phyloP scores from a whole-genome alignment of 2,113 vertebrate genomes.

The Megaceryle maxima region DNA sequence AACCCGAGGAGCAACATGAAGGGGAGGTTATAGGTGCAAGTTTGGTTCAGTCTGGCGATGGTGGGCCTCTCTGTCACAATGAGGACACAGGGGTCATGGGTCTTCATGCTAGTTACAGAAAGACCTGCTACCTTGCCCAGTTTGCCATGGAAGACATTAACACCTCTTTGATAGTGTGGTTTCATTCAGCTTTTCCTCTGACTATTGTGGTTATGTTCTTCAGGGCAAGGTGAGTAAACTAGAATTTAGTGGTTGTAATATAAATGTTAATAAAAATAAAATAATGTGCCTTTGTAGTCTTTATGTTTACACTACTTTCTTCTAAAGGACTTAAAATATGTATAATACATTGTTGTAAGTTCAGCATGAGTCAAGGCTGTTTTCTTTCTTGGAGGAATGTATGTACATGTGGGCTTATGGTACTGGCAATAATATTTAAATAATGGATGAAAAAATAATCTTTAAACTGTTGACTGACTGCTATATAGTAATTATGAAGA shows the following conservation, averaged over 20 bases:
- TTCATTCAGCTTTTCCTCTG: background rate
- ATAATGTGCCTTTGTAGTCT: background rate
- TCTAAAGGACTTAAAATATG: background rate
- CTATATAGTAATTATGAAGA: background rate
- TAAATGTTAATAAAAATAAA: background rate
- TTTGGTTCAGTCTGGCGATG: background rate
- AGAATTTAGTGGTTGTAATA: background rate
- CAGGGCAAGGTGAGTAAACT: background rate
- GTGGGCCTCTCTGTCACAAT: rapidly evolving
- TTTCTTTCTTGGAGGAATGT: background rate
- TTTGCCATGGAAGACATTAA: background rate
- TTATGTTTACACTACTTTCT: background rate
- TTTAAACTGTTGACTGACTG: background rate
- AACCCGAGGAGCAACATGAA: background rate
- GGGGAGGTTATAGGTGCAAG: background rate
- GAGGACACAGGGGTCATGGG: background rate
- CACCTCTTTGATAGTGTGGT: background rate
- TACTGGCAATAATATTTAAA: background rate
- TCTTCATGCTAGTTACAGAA: background rate
- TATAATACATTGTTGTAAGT: background rate
- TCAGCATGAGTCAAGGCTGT: background rate
- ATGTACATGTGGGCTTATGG: background rate
- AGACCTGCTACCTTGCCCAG: background rate
- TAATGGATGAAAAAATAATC: background rate
- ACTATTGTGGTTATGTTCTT: background rate